A percentile compares a stretch with the other conserved stretches of the same genome.
phyloP scores from a whole-genome alignment of 2,888 invertebrate species.

The Melolontha melolontha region DNA sequence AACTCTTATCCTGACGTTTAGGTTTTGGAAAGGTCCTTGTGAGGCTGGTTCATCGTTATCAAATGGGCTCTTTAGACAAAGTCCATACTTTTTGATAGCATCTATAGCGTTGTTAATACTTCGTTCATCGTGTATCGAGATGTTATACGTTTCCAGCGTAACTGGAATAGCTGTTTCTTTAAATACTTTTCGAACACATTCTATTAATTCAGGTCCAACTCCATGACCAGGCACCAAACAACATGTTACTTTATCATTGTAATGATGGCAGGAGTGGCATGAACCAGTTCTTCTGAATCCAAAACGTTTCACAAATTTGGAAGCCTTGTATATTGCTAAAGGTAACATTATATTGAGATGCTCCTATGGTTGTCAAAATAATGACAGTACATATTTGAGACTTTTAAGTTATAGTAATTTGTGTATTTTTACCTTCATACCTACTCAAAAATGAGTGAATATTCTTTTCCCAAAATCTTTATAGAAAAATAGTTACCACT shows the following conservation, averaged over 20 bases:
- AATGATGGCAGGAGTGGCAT: conserved; percentile 30
- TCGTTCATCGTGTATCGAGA: conserved; percentile 85
- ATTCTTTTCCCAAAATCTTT: no score
- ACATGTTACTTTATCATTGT: conserved; percentile 69
- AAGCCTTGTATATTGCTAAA: no score
- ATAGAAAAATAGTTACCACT: no score
- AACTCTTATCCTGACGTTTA: conserved; percentile 69
- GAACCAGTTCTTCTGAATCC: not conserved
- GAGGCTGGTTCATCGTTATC: conserved; percentile 75
- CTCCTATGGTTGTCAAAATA: no score
- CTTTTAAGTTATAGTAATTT: no score
- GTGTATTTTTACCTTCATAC: no score
- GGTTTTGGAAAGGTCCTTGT: conserved; percentile 37
- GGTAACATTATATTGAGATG: no score
- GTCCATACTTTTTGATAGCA: conserved; percentile 82
- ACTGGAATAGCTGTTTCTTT: conserved; percentile 89
- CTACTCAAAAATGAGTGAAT: no score
- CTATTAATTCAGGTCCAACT: conserved; percentile 92
- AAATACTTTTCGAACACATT: conserved; percentile 88
- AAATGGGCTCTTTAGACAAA: conserved; percentile 80
- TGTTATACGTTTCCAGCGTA: conserved; percentile 91
- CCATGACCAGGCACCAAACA: conserved; percentile 96
- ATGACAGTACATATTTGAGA: no score
- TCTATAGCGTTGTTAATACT: conserved; percentile 85
- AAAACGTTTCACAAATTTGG: no score